Base-by-base conservation (phyloP, 2,888 invertebrate genomes). In the Orthosia gothica region DNA sequence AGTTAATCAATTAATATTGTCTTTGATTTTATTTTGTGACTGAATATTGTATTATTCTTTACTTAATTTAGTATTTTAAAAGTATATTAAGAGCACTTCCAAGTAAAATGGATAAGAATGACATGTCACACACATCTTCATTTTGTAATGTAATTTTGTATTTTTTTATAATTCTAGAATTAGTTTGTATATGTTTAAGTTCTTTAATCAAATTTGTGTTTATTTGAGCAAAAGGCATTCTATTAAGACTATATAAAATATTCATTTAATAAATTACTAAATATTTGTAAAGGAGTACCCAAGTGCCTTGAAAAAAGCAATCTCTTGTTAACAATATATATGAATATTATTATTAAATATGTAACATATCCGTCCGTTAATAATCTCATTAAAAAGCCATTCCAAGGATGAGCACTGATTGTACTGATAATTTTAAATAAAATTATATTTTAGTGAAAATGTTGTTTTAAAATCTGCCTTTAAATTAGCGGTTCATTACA, bases 351-450 rank as follows among this genome's bases (percentile, higher is more conserved):
- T 74, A 47, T 69, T 73, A 70, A 64, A 63, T 76, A 70, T 40
- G 40, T 26, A 74, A 85, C 57, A 59, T 58, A 73, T 90, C 91
- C 91, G 91, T 91, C 91, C 89, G 58, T 71, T 68, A 77, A 78
- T 73, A 79, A 85, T 90, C 89, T 91, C 87, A 68, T 87, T 87
- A 74, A 82, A 76, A 79, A 84, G 87, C 87, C 88, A 87, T 89
- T 89, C 84, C 76, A 86, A 85, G 86, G 77, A 79, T 87, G 79
- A 82, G 88, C 89, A 87, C 87, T 81, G 83, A 83, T 81, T 89
- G 84, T 90, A 90, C 85, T 89, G 88, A 90, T 84, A 85, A 83
- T 87, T 75, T 82, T 88, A 88, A 91, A 92, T 87, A 88, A 81
- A 86, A 79, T 71, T 83, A 83, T 89, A 88, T 91, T 90, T 89